Evolutionary conservation across 2,797 vertebrate genomes (phyloP).

Genomic region (Pseudochirops cupreus): DNA sequence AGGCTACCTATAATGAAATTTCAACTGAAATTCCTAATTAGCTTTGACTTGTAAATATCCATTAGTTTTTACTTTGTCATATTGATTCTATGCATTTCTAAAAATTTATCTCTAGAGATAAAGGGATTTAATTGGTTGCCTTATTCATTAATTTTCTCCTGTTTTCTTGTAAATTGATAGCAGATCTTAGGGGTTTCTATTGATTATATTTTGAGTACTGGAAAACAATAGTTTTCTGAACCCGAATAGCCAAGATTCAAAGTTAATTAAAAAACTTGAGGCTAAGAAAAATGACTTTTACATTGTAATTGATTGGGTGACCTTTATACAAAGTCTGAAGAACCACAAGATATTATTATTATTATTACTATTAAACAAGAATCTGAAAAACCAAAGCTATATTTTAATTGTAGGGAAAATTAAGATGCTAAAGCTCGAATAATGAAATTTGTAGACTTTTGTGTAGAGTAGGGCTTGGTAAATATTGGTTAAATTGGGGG

Average conservation of each 20-base stretch:
- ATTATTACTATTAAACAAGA: not conserved
- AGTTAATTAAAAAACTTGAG: not conserved
- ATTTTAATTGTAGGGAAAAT: not conserved
- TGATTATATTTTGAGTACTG: not conserved
- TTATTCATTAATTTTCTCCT: not conserved
- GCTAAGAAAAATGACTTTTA: not conserved
- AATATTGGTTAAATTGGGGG: not conserved
- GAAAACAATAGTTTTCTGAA: not conserved
- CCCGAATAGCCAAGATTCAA: not conserved
- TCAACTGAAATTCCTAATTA: not conserved
- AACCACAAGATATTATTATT: not conserved
- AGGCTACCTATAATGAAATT: not conserved
- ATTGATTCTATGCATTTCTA: not conserved
- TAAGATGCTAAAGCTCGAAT: not conserved
- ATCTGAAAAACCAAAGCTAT: not conserved
- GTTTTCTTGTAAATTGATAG: not conserved
- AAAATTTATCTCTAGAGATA: not conserved
- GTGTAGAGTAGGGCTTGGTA: not conserved
- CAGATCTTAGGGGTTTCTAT: not conserved
- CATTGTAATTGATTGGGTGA: not conserved
- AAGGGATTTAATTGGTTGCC: not conserved
- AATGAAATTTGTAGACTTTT: not conserved
- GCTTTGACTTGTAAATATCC: not conserved
- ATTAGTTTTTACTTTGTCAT: not conserved
- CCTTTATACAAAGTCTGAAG: not conserved